These are phyloP conservation scores for Acrocephalus arundinaceus DNA, from an alignment of 2,113 vertebrate genomes.

Conservation along the genomic window DNA sequence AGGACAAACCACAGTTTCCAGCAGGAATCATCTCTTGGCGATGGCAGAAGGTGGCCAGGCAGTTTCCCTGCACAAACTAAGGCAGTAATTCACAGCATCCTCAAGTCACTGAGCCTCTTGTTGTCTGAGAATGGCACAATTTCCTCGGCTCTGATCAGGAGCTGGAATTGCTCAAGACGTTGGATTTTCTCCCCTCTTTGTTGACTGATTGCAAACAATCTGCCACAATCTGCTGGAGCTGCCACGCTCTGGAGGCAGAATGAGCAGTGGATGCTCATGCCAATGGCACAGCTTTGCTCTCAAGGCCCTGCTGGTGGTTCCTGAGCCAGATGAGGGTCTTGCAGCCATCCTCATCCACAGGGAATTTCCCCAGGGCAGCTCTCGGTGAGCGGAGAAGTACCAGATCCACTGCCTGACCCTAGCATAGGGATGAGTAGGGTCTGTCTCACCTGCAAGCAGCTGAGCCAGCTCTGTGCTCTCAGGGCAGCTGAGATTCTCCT, in stretches of 20 bases:
- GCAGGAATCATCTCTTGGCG: background rate
- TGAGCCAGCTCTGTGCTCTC: background rate
- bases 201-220: background rate
- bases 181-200: background rate
- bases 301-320: background rate
- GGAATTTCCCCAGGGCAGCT: background rate
- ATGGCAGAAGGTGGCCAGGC: background rate
- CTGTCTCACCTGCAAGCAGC: background rate
- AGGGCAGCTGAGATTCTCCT: background rate
- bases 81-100: background rate
- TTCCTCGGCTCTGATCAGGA: background rate
- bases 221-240: background rate
- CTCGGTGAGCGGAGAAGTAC: background rate
- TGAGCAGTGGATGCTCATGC: background rate
- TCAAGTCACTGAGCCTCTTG: background rate
- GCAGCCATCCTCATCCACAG: background rate
- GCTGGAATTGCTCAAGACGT: background rate
- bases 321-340: background rate
- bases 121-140: background rate
- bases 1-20: background rate
- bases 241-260: background rate
- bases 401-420: background rate
- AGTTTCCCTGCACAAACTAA: accelerated
- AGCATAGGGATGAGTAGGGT: background rate
- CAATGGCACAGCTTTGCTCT: background rate